Conservation (phyloP, 2,888 invertebrate species). For the Reticulitermes lucifugus region DNA sequence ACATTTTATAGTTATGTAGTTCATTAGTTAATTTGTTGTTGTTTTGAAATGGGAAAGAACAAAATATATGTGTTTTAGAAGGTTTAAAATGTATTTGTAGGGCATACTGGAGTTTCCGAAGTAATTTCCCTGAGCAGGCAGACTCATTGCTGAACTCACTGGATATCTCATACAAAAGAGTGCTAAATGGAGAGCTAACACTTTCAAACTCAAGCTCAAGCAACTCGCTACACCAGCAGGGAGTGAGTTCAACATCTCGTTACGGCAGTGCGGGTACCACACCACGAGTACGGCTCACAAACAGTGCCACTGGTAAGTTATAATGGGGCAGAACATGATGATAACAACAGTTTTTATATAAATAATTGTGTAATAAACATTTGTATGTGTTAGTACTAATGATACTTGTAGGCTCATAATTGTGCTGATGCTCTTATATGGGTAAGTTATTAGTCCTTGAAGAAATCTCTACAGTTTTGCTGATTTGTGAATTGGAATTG, state of each 20-base stretch:
- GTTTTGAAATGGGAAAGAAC: too few relatives aligned
- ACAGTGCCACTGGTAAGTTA: conserved; percentile 65
- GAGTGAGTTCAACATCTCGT: conserved; percentile 41
- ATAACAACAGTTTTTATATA: too few relatives aligned
- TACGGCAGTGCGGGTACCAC: conserved; percentile 40
- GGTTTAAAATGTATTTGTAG: conserved; percentile 63
- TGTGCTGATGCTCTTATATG: too few relatives aligned
- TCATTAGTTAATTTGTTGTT: too few relatives aligned
- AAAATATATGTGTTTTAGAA: too few relatives aligned
- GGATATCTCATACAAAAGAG: conserved; percentile 80
- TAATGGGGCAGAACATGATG: neutral
- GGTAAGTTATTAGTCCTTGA: too few relatives aligned
- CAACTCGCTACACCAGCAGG: conserved; percentile 56
- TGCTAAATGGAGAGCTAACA: conserved; percentile 69
- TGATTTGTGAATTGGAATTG: too few relatives aligned
- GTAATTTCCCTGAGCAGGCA: conserved; percentile 91
- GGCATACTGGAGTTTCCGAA: conserved; percentile 90
- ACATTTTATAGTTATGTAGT: too few relatives aligned
- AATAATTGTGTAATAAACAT: too few relatives aligned
- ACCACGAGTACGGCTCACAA: conserved; percentile 57
- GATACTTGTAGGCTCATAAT: too few relatives aligned
- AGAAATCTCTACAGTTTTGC: too few relatives aligned
- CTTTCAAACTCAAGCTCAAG: conserved; percentile 57
- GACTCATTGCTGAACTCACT: conserved; percentile 85
- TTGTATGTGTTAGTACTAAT: too few relatives aligned